Conservation (phyloP, 2,797 vertebrate species). For the Epinephelus awoara region DNA sequence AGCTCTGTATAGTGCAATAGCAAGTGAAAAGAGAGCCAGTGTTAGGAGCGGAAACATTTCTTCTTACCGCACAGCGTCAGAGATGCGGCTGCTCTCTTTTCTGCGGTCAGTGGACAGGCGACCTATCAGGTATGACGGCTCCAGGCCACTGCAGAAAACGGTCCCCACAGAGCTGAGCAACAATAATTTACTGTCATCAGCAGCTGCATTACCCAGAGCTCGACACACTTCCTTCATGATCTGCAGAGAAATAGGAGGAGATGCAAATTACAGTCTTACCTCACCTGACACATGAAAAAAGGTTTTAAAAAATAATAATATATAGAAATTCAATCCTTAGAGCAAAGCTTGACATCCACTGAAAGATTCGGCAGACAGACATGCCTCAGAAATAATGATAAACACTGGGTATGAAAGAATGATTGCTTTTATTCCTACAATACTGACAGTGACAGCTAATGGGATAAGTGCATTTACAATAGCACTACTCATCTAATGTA, state of each 20-base stretch:
- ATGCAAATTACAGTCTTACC: constrained; percentile 10
- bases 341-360: neutral
- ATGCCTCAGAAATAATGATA: constrained; percentile 11
- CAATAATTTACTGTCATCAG: constrained; percentile 96
- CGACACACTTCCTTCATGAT: constrained; percentile 98
- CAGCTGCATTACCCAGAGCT: constrained; percentile 94
- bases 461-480: constrained; percentile 5
- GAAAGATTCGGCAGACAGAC: neutral
- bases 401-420: constrained; percentile 6
- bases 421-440: neutral
- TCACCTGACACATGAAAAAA: constrained; percentile 14
- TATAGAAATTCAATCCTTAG: constrained; percentile 6
- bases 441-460: constrained; percentile 1
- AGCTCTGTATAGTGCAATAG: constrained; percentile 30
- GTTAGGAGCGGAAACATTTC: neutral
- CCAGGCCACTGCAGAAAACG: constrained; percentile 97
- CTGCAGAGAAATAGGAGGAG: constrained; percentile 75
- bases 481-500: neutral
- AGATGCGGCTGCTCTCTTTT: constrained; percentile 97
- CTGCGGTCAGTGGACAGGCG: constrained; percentile 95
- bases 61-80: constrained; percentile 95
- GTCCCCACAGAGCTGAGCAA: constrained; percentile 96
- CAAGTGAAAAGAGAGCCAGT: constrained; percentile 13
- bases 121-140: constrained; percentile 97
- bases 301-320: constrained; percentile 3